Conservation (phyloP, 2,888 invertebrate genomes). For the Pollenia labialis region DNA sequence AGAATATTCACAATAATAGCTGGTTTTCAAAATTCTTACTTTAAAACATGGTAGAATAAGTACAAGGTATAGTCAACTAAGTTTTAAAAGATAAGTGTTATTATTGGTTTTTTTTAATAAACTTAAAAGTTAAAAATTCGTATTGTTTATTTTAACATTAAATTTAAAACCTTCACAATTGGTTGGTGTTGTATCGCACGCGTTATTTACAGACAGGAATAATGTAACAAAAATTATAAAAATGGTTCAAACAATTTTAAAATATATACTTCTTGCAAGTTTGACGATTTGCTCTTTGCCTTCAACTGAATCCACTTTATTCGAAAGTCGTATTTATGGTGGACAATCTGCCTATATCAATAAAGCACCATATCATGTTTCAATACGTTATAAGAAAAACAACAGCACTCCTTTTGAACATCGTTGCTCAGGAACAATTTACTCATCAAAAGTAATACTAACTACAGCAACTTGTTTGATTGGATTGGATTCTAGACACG, state of each 20-base stretch:
- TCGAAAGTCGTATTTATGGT: constrained; percentile 78
- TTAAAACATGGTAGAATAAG: too few species aligned
- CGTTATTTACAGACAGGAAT: not conserved
- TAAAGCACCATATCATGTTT: constrained; percentile 78
- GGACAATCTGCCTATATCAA: constrained; percentile 76
- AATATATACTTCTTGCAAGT: not conserved
- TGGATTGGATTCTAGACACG: constrained; percentile 39
- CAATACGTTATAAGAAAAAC: constrained; percentile 77
- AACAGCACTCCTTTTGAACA: constrained; percentile 73
- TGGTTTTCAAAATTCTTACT: too few species aligned
- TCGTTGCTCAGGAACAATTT: constrained; percentile 80
- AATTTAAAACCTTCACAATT: not conserved
- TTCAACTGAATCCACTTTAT: not conserved
- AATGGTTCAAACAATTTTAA: constrained; percentile 25
- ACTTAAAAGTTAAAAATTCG: not conserved
- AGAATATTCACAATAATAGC: too few species aligned
- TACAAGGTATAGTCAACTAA: too few species aligned
- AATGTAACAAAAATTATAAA: not conserved
- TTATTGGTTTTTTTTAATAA: constrained; percentile 4
- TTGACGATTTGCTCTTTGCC: not conserved
- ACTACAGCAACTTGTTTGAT: constrained; percentile 80
- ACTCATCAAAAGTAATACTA: constrained; percentile 74
- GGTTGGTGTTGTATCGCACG: not conserved
- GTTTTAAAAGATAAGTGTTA: too few species aligned
- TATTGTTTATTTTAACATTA: constrained; percentile 1